Evolutionary conservation across 2,113 vertebrate species (phyloP).

Genomic region (Geococcyx californianus): DNA sequence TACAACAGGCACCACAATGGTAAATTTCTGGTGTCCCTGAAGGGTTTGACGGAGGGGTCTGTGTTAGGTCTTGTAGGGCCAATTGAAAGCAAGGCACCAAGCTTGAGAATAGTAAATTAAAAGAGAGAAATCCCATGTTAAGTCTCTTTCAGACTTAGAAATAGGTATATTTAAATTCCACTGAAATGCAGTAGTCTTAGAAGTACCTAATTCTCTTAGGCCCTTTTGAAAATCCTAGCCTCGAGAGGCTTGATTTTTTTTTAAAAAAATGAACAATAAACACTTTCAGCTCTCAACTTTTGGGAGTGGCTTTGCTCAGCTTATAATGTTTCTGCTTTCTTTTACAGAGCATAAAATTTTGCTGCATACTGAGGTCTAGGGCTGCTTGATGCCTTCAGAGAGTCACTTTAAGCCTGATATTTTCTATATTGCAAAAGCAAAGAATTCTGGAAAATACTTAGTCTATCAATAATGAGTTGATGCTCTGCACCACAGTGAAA

Average conservation of each 20-base stretch:
- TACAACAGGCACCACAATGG: not conserved
- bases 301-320: not conserved
- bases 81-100: not conserved
- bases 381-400: not conserved
- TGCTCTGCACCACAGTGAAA: not conserved
- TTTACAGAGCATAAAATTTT: not conserved
- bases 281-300: not conserved
- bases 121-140: not conserved
- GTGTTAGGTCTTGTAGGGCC: not conserved
- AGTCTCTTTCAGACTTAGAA: not conserved
- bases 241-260: not conserved
- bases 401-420: not conserved
- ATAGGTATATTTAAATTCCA: not conserved
- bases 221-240: not conserved
- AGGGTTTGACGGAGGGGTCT: not conserved
- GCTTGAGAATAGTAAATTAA: not conserved
- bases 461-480: not conserved
- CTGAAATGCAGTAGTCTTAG: not conserved
- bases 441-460: not conserved
- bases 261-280: slow-evolving; percentile 5
- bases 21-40: not conserved
- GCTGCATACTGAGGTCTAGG: not conserved
- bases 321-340: not conserved
- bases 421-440: not conserved
- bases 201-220: not conserved